Base-by-base conservation (phyloP, 2,797 vertebrate genomes). In the Tapera naevia region DNA sequence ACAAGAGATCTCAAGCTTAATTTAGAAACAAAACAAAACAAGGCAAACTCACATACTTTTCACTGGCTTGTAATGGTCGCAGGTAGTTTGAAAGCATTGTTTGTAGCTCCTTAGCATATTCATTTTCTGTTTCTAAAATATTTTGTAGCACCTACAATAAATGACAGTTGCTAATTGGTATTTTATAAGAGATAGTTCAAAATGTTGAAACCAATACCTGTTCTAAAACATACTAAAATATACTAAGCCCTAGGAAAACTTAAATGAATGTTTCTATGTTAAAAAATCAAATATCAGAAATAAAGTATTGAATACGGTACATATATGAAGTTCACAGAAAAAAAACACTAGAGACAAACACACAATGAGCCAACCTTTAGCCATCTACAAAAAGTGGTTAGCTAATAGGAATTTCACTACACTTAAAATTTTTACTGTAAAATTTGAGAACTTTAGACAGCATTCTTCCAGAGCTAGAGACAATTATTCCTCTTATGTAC, bases 51-150 rank as follows among this genome's bases (percentile, higher is more conserved):
- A 97, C 98, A 89, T 98, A 99, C 99, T 98, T 99, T 97, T 99
- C 99, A 93, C 98, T 99, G 95, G 98, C 98, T 96, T 99, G 99
- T 89, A 99, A 97, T 3, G 99, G 98, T 87, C 99, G 98, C 71
- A 99, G 97, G 94, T 99, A 99, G 80, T 98, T 98, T 70, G 98
- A 98, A 92, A 99, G 98, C 79, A 99, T 98, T 95, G 98, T 99
- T 98, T 99, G 99, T 12, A 99, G 98, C 90, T 99, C 99, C 96
- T 99, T 98, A 32, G 98, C 99, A 96, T 99, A 99, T 91, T 99
- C 99, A 27, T 97, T 99, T 97, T 99, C 99, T 86, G 99, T 98
- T 97, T 99, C 99, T 96, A 99, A 97, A 97, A 99, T 99, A 97
- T 99, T 99, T 97, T 99, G 99, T 73, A 99, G 98, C 96, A 99